Conservation (phyloP, 2,113 vertebrate species). For the Pitta sordida region DNA sequence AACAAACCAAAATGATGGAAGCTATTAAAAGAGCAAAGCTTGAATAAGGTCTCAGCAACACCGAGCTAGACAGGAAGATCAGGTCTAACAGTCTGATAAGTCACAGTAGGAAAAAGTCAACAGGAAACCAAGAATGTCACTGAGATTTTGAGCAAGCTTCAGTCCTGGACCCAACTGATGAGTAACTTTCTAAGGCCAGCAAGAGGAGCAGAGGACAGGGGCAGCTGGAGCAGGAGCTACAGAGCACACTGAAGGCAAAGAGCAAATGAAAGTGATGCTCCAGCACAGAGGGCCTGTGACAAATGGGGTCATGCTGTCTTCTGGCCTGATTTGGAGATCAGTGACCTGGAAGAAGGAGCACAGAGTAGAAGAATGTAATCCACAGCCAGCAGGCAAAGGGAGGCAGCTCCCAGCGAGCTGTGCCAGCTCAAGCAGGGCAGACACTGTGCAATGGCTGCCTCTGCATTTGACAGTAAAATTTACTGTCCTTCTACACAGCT, state of each 20-base stretch:
- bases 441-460: not conserved
- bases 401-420: not conserved
- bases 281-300: not conserved
- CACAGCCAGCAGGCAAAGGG: not conserved
- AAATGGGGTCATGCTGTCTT: not conserved
- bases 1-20: not conserved
- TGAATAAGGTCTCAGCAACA: not conserved
- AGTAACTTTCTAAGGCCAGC: not conserved
- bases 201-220: not conserved
- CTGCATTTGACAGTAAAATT: not conserved
- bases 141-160: not conserved
- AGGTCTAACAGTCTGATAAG: not conserved
- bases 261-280: not conserved
- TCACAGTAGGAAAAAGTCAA: not conserved
- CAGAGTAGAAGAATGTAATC: not conserved
- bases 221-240: not conserved
- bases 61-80: not conserved
- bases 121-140: not conserved
- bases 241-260: not conserved
- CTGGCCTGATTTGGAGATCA: slow-evolving; percentile 4
- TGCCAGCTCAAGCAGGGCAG: not conserved
- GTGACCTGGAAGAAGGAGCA: slow-evolving; percentile 17
- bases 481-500: not conserved
- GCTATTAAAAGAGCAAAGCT: not conserved
- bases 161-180: not conserved